Evolutionary conservation across 2,888 invertebrate genomes (phyloP), one percentile per base, ranked within the genome.

Genomic region (Drosophila paranaensis): DNA sequence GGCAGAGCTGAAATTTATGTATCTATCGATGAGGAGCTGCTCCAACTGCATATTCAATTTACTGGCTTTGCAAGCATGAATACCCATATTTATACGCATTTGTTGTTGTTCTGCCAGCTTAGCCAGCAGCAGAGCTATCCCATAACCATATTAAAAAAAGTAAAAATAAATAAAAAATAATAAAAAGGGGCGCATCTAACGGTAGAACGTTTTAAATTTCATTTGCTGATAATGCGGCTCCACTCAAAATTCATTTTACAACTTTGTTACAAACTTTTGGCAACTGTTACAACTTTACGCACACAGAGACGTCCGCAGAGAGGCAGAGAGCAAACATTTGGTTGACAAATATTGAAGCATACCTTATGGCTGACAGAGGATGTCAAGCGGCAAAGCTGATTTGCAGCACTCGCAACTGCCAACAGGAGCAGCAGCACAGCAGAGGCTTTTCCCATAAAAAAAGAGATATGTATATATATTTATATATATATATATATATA

Each of bases 211-310:
- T 85, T 82, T 76, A 79, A 85, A 83, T 83, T 83, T 83, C 81
- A 82, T 85, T 85, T 83, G 70, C 73, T 82, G 85, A 78, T 83
- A 85, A 83, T 80, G 67, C 66, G 63, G 37, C 60, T 56, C 55
- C 78, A 68, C 79, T 81, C 70, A 75, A 74, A 75, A 81, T 82
- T 85, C 79, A 81, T 77, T 82, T 79, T 66, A 70, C 71, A 85
- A 83, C 79, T 86, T 81, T 71, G 66, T 73, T 65, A 68, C 55
- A 67, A 72, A 46, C 54, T 77, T 50, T 73, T 65, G 60, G 40
- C 14, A 68, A 71, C 63, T 60, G 57, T 60, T 65, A 65, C 58
- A 74, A 54, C 65, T 67, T 76, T 63, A 40, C 57, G 43, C 48
- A 2, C 27, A 27, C 27, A 30, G 20, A 43, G 20, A 20, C 43